These are phyloP conservation scores for Lacerta agilis DNA, from an alignment of 2,797 vertebrate genomes.

Conservation along the genomic window DNA sequence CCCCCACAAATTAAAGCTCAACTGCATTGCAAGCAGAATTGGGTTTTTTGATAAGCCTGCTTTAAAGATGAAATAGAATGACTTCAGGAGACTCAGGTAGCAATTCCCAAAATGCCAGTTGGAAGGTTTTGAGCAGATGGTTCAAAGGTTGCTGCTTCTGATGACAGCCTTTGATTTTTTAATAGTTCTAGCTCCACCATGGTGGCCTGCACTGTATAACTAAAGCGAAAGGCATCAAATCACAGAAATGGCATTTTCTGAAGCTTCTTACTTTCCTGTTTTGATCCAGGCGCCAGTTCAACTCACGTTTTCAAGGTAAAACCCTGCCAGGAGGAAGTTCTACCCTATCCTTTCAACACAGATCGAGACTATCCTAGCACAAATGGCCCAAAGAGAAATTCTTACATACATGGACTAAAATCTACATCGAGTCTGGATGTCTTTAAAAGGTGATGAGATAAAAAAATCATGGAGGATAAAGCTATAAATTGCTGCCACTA, in stretches of 20 bases:
- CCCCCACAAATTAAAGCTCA: not conserved
- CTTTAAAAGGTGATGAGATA: too few relatives aligned
- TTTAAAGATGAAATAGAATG: not conserved
- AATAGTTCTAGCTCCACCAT: not conserved
- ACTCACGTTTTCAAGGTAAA: not conserved
- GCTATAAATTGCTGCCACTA: too few relatives aligned
- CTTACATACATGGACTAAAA: not conserved
- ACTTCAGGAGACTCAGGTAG: not conserved
- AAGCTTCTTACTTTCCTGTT: not conserved
- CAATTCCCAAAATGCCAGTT: not conserved
- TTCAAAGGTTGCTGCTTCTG: not conserved
- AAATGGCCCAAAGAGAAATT: not conserved
- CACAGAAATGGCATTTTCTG: not conserved
- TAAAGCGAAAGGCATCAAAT: not conserved
- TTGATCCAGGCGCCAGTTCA: not conserved
- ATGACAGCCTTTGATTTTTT: not conserved
- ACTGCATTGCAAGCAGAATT: constrained; percentile 7
- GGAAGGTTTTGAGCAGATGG: not conserved
- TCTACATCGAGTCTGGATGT: too few relatives aligned
- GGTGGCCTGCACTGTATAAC: not conserved
- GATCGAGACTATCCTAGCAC: not conserved
- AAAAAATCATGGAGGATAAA: too few relatives aligned
- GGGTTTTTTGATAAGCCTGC: not conserved
- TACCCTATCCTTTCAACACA: not conserved
- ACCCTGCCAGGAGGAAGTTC: not conserved